Evolutionary conservation across 2,888 invertebrate species (phyloP).

Genomic region (Pammene aurita): DNA sequence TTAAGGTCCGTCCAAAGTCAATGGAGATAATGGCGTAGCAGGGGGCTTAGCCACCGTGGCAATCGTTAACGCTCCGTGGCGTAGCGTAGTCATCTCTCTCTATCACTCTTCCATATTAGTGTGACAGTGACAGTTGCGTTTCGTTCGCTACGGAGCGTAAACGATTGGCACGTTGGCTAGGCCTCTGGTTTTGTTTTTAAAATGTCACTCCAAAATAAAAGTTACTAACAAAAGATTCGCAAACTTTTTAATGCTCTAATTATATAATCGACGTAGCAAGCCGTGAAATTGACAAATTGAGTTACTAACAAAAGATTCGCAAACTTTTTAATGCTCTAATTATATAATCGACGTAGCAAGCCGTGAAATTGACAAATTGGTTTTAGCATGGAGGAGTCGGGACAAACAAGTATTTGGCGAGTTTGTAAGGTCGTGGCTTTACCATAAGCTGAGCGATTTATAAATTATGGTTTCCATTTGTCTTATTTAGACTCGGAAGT

Average conservation of each 20-base stretch:
- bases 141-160: too few relatives aligned
- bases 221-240: background rate
- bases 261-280: constrained; percentile 28
- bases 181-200: too few relatives aligned
- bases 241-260: constrained; percentile 33
- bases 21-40: too few relatives aligned
- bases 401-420: constrained; percentile 37
- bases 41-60: too few relatives aligned
- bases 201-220: background rate
- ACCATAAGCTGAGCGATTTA: constrained; percentile 4
- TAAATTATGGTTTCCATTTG: background rate
- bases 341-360: constrained; percentile 28
- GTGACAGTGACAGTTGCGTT: too few relatives aligned
- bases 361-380: constrained; percentile 41
- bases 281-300: constrained; percentile 41
- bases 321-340: constrained; percentile 33
- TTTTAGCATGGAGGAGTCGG: constrained; percentile 31
- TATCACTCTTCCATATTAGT: too few relatives aligned
- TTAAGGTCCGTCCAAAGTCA: too few relatives aligned
- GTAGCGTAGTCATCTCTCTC: too few relatives aligned
- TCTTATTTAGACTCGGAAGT: too few relatives aligned
- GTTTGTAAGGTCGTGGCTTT: constrained; percentile 24
- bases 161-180: too few relatives aligned
- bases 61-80: too few relatives aligned
- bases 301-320: background rate